A percentile compares a stretch with the other conserved stretches of the same genome.
Conservation (phyloP, 1,140 invertebrate species). For the Dendrolimus punctatus region DNA sequence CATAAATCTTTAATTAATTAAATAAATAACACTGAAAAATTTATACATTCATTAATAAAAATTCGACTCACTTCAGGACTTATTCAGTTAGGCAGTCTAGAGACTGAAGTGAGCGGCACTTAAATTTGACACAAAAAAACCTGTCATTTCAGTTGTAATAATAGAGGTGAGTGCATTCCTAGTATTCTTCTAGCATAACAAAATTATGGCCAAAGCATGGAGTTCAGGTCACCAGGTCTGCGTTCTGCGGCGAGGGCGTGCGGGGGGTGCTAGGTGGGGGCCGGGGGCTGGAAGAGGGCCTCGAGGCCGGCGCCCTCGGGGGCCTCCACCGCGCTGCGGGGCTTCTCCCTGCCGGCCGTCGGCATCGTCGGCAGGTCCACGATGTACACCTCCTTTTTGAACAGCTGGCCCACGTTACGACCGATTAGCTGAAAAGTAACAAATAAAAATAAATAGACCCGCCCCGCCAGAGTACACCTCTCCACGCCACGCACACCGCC, state of each 20-base stretch:
- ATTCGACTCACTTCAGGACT: no score
- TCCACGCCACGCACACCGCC: no score
- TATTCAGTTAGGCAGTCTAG: no score
- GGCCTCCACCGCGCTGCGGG: conserved; percentile 58
- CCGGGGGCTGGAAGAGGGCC: conserved; percentile 60
- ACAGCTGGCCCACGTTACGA: conserved; percentile 86
- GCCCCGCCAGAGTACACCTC: no score
- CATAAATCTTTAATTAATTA: no score
- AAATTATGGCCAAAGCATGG: not conserved
- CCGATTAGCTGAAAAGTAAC: conserved; percentile 78
- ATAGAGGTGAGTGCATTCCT: no score
- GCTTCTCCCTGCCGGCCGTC: conserved; percentile 50
- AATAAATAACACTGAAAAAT: no score
- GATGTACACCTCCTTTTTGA: conserved; percentile 89
- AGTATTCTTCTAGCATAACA: no score
- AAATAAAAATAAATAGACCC: conserved; percentile 6
- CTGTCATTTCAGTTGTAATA: no score
- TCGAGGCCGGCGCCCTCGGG: conserved; percentile 64
- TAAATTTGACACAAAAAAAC: no score
- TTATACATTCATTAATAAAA: no score
- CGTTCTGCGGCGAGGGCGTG: not conserved
- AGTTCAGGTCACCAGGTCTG: not conserved
- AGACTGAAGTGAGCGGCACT: no score
- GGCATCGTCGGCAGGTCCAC: conserved; percentile 83
- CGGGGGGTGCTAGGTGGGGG: conserved; percentile 36